Base-by-base conservation (phyloP, 1,140 invertebrate species). In the Dreissena polymorpha region DNA sequence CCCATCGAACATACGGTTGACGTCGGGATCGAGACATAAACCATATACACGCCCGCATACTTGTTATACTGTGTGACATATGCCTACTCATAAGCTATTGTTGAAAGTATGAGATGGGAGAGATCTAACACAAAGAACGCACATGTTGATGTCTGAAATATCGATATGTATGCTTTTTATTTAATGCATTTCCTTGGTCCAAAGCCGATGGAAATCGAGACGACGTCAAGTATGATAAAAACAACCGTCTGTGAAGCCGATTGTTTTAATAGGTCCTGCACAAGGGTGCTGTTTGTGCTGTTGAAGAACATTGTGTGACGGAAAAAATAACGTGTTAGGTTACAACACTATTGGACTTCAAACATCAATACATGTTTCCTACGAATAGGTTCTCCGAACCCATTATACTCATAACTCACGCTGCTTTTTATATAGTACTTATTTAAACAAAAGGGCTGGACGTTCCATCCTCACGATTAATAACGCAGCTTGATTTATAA, bases 21-120 rank as follows among this genome's bases (percentile, higher is more conserved):
- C 0, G 98, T 99, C 68, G 99, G 94, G 0, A 98, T 99, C 16
- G 97, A 99, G 73, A 99, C 98, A 93, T 99, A 99, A 99, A 97
- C 71, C 90, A 90, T 51, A 93, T 90, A 39, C 90, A 92, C 93
- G 99, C 97, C 0, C 97, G 96, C 91, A 97, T 98, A 0, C 98
- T 5, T 39, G 39, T 39, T 39, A 96, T 18, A 99, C 96, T 67
- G 99, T 92, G 90, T 98, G 97, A 91, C 98, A 99, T 0, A 99
- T 94, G 0, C 95, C 93, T 0, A 97, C 94, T 98, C 98, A 99
- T 1, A 89, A 90, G 53, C 95, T 95, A 88, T 97, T 94, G 91
- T n/a, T n/a, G 98, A 98, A 8, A 96, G 97, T 91, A 98, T 98
- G 0, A 98, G 93, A 0, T 92, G 93, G 0, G 93, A 93, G 84